Conservation (phyloP, 2,797 vertebrate species). For the Thaleichthys pacificus region DNA sequence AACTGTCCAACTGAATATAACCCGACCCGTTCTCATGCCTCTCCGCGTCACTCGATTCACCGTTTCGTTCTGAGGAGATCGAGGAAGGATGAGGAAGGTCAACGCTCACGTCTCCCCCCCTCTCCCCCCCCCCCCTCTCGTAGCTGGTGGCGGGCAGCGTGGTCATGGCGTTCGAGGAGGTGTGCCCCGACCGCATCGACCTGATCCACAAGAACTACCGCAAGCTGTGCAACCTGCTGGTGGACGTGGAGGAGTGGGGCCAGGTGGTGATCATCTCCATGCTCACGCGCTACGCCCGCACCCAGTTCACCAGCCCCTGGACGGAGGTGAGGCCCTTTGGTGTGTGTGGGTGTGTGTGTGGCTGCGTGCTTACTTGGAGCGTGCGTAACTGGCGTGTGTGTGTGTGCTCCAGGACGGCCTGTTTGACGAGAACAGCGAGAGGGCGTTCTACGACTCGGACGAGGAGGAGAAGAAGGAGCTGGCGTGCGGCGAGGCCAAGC, state of each 20-base stretch:
- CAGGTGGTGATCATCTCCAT: constrained; percentile 98
- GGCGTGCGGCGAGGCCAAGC: constrained; percentile 56
- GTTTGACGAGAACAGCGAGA: constrained; percentile 81
- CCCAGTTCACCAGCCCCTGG: constrained; percentile 94
- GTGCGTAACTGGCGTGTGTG: no score
- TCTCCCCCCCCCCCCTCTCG: neutral
- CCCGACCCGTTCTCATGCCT: neutral
- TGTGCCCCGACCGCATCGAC: constrained; percentile 96
- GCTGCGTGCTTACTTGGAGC: no score
- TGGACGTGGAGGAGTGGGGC: constrained; percentile 98
- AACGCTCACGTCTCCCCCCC: neutral
- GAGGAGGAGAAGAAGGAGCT: constrained; percentile 74
- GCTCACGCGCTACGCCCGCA: constrained; percentile 95
- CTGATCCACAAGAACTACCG: constrained; percentile 98
- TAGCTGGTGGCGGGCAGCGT: constrained; percentile 97
- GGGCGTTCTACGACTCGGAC: constrained; percentile 89
- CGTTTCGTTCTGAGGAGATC: neutral
- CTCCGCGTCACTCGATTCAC: neutral
- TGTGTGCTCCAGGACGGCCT: constrained; percentile 72
- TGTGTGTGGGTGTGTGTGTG: neutral
- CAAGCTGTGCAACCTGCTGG: constrained; percentile 93
- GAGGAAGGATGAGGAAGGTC: no score
- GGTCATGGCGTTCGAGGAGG: constrained; percentile 97
- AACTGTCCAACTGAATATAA: no score
- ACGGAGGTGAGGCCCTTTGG: constrained; percentile 79